Evolutionary conservation across 1,140 invertebrate species (phyloP).

Genomic region (Drosophila baimaii): DNA sequence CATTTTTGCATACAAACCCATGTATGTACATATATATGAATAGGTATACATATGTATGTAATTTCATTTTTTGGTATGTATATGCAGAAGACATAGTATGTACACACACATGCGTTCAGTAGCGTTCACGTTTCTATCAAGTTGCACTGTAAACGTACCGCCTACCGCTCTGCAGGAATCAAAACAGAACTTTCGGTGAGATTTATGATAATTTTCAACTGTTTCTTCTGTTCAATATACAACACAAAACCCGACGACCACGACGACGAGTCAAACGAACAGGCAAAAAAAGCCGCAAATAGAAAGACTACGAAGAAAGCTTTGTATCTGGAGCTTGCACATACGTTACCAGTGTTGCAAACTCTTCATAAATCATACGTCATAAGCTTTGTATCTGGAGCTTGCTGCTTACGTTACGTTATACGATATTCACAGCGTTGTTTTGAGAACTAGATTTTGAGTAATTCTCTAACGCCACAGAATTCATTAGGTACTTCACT

Average conservation of each 20-base stretch:
- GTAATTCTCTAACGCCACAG: conserved; percentile 12
- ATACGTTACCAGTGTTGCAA: no score
- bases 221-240: conserved; percentile 31
- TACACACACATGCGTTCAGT: conserved; percentile 1
- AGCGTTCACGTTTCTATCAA: not conserved
- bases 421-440: conserved; percentile 6
- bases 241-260: conserved; percentile 34
- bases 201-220: conserved; percentile 50
- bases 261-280: conserved; percentile 29
- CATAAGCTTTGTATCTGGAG: conserved; percentile 30
- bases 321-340: conserved; percentile 15
- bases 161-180: conserved; percentile 24
- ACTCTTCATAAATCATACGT: no score
- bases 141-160: conserved; percentile 7
- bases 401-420: conserved; percentile 15
- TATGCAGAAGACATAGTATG: conserved; percentile 26
- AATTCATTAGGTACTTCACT: not conserved
- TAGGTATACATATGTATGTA: conserved; percentile 1
- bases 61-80: conserved; percentile 49
- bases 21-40: conserved; percentile 1
- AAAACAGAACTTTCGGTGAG: conserved; percentile 51
- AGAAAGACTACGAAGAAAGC: conserved; percentile 45
- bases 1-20: conserved; percentile 37
- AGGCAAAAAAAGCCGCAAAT: conserved; percentile 54
- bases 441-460: conserved; percentile 8